phyloP scores from a whole-genome alignment of 1,140 invertebrate genomes.

The Asobara japonica region DNA sequence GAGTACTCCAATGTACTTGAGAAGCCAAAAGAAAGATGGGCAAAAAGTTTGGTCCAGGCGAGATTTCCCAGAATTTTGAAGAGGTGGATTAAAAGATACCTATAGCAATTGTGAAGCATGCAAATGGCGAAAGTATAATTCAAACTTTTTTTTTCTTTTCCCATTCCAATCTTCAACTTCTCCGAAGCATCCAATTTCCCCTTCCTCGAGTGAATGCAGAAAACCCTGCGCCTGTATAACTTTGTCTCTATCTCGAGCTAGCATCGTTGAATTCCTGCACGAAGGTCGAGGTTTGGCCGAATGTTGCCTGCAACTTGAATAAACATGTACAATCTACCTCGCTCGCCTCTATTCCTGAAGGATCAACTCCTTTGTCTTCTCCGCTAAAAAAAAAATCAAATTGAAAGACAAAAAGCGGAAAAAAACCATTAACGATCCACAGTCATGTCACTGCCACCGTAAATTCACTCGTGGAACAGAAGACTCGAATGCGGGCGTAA shows the following conservation, averaged over 20 bases:
- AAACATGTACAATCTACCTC: neutral
- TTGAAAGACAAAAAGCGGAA: neutral
- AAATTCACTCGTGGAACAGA: constrained; percentile 37
- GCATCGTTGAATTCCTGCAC: constrained; percentile 54
- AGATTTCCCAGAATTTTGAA: neutral
- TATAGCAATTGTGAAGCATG: neutral
- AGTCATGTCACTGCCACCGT: constrained; percentile 31
- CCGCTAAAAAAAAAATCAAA: neutral
- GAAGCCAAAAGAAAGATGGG: neutral
- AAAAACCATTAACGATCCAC: constrained; percentile 20
- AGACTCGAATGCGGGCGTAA: constrained; percentile 23
- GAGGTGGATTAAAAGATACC: neutral
- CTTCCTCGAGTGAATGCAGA: neutral
- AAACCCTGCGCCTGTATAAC: neutral
- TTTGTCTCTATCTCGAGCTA: constrained; percentile 44
- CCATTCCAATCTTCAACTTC: neutral
- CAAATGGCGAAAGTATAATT: neutral
- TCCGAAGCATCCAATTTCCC: neutral
- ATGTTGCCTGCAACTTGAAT: constrained; percentile 2
- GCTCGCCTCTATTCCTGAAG: constrained; percentile 25
- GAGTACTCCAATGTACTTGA: constrained; percentile 19
- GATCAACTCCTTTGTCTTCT: constrained; percentile 18
- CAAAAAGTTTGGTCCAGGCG: neutral
- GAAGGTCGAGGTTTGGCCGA: constrained; percentile 38
- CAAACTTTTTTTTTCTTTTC: neutral